Evolutionary conservation across 2,113 vertebrate species (phyloP).

Genomic region (Clarias macrocephalus): DNA sequence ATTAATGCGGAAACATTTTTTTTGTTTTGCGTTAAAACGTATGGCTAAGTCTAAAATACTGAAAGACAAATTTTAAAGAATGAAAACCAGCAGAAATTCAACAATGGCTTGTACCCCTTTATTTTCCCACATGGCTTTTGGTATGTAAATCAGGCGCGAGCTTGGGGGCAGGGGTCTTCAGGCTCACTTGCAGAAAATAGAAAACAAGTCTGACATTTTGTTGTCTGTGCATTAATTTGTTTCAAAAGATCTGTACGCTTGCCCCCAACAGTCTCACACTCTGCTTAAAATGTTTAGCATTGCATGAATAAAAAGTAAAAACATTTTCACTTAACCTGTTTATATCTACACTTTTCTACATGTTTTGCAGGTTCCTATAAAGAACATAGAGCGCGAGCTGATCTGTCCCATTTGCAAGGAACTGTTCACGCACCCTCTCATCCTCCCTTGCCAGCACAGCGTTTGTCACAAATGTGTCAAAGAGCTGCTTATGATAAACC

Average conservation of each 20-base stretch:
- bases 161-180: background rate
- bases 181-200: background rate
- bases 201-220: background rate
- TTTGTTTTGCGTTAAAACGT: background rate
- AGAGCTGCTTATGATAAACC: conserved; percentile 85
- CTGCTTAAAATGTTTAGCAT: background rate
- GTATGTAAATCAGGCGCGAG: conserved; percentile 25
- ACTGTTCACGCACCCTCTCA: conserved; percentile 92
- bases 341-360: background rate
- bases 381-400: conserved; percentile 93
- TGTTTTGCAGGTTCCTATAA: conserved; percentile 82
- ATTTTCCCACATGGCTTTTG: conserved; percentile 19
- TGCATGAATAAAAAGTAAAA: background rate
- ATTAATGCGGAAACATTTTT: background rate
- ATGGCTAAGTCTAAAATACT: too few species aligned
- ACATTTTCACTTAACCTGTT: background rate
- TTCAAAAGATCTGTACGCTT: background rate
- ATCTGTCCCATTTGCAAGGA: conserved; percentile 97
- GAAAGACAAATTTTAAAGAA: background rate
- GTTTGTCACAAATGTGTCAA: conserved; percentile 95
- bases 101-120: conserved; percentile 25
- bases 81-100: background rate
- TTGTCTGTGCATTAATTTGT: background rate
- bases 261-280: background rate
- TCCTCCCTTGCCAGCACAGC: conserved; percentile 96